phyloP scores from a whole-genome alignment of 92 coral and sea anemone genomes.

The Bergia sp. region DNA sequence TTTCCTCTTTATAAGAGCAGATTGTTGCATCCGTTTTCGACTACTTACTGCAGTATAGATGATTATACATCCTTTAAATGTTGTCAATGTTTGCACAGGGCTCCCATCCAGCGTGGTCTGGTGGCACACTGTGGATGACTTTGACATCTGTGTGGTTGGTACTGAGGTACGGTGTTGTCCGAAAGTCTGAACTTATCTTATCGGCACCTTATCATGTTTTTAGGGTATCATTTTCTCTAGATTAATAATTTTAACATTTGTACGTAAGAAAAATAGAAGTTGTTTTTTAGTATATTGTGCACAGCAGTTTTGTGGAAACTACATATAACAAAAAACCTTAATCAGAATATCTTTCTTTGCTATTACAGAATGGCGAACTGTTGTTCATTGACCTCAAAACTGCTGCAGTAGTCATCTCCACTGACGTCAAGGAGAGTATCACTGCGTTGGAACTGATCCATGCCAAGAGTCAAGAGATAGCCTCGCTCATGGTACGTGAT shows the following conservation, averaged over 20 bases:
- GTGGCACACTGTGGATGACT: conserved; percentile 95
- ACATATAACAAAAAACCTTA: not conserved
- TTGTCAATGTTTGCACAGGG: conserved; percentile 52
- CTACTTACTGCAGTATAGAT: not conserved
- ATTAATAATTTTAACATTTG: too few species aligned
- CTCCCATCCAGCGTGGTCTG: conserved; percentile 88
- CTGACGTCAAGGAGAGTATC: conserved; percentile 81
- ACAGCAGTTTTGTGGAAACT: too few species aligned
- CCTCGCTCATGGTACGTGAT: conserved; percentile 77
- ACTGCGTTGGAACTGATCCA: conserved; percentile 75
- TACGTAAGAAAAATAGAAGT: too few species aligned
- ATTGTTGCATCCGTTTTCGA: too few species aligned
- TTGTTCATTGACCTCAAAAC: conserved; percentile 75
- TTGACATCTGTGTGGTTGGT: conserved; percentile 91
- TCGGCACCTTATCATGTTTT: too few species aligned
- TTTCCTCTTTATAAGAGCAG: not conserved
- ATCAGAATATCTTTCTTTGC: not conserved
- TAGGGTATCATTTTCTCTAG: too few species aligned
- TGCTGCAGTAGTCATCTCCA: conserved; percentile 65
- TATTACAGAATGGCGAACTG: conserved; percentile 71
- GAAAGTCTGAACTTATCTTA: too few species aligned
- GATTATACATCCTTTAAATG: not conserved
- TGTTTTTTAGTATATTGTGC: not conserved
- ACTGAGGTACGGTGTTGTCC: conserved; percentile 73
- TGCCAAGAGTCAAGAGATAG: conserved; percentile 86